Conservation (phyloP, 2,113 vertebrate genomes). For the Equus przewalskii region DNA sequence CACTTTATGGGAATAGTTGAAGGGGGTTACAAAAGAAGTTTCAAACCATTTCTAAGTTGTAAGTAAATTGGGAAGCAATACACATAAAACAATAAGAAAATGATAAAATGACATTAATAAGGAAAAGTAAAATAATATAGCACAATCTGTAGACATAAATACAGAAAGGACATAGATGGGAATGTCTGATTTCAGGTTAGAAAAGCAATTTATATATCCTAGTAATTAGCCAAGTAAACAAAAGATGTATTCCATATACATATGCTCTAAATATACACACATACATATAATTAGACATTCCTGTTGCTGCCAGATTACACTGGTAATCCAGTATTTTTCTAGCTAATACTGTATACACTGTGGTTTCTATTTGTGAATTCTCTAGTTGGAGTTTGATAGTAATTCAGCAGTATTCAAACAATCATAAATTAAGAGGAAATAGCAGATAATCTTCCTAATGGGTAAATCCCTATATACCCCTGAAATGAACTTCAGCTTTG, state of each 20-base stretch:
- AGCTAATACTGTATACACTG: neutral
- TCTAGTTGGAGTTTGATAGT: conserved; percentile 51
- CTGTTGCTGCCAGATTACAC: conserved; percentile 17
- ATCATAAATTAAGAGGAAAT: conserved; percentile 85
- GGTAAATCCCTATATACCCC: conserved; percentile 83
- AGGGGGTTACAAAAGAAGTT: conserved; percentile 46
- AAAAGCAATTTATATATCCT: conserved; percentile 59
- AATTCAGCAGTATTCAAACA: conserved; percentile 78
- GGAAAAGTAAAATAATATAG: conserved; percentile 39
- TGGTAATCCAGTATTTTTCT: conserved; percentile 49
- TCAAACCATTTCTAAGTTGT: conserved; percentile 50
- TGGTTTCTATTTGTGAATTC: conserved; percentile 54
- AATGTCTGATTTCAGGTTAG: conserved; percentile 24
- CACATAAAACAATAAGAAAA: conserved; percentile 61
- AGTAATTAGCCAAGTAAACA: conserved; percentile 52
- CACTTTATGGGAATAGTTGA: neutral
- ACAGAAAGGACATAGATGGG: conserved; percentile 1
- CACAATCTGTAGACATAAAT: conserved; percentile 3
- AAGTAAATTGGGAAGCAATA: conserved; percentile 56
- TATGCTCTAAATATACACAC: neutral
- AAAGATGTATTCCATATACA: neutral
- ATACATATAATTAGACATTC: conserved; percentile 33
- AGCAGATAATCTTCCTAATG: conserved; percentile 85
- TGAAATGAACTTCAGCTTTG: conserved; percentile 84
- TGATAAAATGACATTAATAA: conserved; percentile 40